A percentile compares a stretch with the other conserved stretches of the same genome.
phyloP scores from a whole-genome alignment of 1,140 invertebrate genomes.

The Rhyzopertha dominica region DNA sequence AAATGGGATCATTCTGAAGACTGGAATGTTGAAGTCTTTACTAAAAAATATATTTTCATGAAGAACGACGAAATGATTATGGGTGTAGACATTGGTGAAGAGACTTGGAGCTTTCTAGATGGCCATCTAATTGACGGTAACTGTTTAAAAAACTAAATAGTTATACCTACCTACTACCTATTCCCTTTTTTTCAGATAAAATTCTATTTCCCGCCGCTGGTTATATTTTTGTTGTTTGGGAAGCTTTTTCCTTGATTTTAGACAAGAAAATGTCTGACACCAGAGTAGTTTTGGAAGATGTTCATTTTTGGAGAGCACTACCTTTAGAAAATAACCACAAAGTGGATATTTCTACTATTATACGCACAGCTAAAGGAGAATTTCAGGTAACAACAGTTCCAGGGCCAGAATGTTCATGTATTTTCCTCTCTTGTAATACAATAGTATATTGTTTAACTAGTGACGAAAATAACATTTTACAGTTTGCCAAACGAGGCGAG shows the following conservation, averaged over 20 bases:
- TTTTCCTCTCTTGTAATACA: too few relatives aligned
- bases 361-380: constrained; percentile 74
- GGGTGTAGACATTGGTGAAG: constrained; percentile 54
- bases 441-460: too few relatives aligned
- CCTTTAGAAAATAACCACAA: constrained; percentile 63
- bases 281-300: constrained; percentile 84
- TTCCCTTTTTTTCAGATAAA: constrained; percentile 56
- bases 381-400: constrained; percentile 75
- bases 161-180: too few relatives aligned
- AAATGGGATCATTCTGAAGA: constrained; percentile 60
- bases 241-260: constrained; percentile 74
- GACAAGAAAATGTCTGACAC: constrained; percentile 64
- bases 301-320: constrained; percentile 75
- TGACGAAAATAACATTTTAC: too few relatives aligned
- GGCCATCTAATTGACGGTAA: constrained; percentile 84
- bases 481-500: too few relatives aligned
- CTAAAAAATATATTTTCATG: constrained; percentile 38
- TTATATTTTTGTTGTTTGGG: constrained; percentile 81
- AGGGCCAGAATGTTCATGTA: too few relatives aligned
- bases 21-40: constrained; percentile 40
- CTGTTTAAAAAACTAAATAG: not conserved
- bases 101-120: constrained; percentile 68
- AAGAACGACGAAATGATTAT: constrained; percentile 60
- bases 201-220: constrained; percentile 87
- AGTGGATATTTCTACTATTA: constrained; percentile 72